Base-by-base conservation (phyloP, 64 coral and sea anemone species). In the Porites australiensis region DNA sequence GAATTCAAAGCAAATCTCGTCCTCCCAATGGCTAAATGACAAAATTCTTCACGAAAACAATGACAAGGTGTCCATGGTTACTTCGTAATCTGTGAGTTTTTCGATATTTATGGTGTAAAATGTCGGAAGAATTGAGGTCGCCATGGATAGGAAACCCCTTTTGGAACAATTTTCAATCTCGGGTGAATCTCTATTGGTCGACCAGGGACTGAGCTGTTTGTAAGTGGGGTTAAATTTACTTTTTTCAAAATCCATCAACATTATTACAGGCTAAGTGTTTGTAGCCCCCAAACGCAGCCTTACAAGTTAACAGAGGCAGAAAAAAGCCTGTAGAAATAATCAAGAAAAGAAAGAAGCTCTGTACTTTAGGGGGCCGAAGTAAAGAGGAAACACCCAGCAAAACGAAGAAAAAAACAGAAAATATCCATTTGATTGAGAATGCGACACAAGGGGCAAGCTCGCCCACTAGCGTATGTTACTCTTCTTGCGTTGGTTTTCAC, bases 191-290 rank as follows among this genome's bases (percentile, higher is more conserved):
- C 69, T 22, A 84, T 84, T 84, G 81, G 81, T 19, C 21, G 81
- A 49, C 2, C 16, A 21, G 19, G 27, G 23, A 11, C 46, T 6
- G 57, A 3, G 46, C 13, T 57, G 57, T 50, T 67, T 68, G 62
- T 50, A 20, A 68, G 14, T 68, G 45, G 81, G 16, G 81, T 84
- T 84, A 84, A 84, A 84, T 84, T 84, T 67, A 69, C 81, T 84
- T 83, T 83, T 65, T 10, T 19, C 18, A 4, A 12, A 50, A 84
- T 51, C 16, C 60, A 8, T 68, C 61, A 69, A 84, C 81, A 84
- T 21, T 51, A 84, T 84, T 84, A 84, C 81, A 84, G 81, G 62
- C 81, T 46, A 13, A 4, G 47, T 50, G 18, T 68, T 10, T 68
- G 18, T 3, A 84, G 62, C 62, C 81, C 81, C 81, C 61, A 8